These are phyloP conservation scores for Tuberolachnus salignus DNA, from an alignment of 2,888 invertebrate genomes.

Conservation along the genomic window DNA sequence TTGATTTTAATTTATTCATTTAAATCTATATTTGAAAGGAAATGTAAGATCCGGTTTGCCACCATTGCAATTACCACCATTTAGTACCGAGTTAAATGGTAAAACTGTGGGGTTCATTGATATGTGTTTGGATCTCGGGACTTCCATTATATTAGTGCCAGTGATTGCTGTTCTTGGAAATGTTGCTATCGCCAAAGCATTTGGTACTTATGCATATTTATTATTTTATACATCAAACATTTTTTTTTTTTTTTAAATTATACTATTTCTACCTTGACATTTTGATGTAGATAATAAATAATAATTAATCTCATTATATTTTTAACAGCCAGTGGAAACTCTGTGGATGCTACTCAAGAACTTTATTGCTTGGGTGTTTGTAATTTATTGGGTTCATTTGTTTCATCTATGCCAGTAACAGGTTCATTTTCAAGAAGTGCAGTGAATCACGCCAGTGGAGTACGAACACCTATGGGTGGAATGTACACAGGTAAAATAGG, in stretches of 20 bases:
- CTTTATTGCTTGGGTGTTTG: slow-evolving; percentile 82
- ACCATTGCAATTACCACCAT: slow-evolving; percentile 72
- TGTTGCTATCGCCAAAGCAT: slow-evolving; percentile 94
- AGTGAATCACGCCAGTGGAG: slow-evolving; percentile 94
- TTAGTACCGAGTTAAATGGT: slow-evolving; percentile 70
- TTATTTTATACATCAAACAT: no score
- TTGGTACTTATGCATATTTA: slow-evolving; percentile 67
- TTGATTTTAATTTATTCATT: neutral
- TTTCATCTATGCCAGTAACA: slow-evolving; percentile 88
- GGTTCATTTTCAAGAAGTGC: slow-evolving; percentile 90
- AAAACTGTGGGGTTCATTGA: slow-evolving; percentile 70
- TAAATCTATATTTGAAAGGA: slow-evolving; percentile 59
- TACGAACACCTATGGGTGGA: slow-evolving; percentile 86
- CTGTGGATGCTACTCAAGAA: slow-evolving; percentile 89
- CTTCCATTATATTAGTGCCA: slow-evolving; percentile 84
- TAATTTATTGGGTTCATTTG: slow-evolving; percentile 86
- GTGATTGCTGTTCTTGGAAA: slow-evolving; percentile 90
- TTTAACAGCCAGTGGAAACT: slow-evolving; percentile 73
- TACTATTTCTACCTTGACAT: no score
- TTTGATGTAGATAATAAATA: neutral
- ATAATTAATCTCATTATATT: neutral
- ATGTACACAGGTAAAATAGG: slow-evolving; percentile 72
- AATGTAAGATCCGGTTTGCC: slow-evolving; percentile 74
- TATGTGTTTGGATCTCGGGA: slow-evolving; percentile 81
- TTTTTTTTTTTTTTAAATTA: no score